phyloP scores from a whole-genome alignment of 2,797 vertebrate genomes.

The Rousettus madagascariensis region DNA sequence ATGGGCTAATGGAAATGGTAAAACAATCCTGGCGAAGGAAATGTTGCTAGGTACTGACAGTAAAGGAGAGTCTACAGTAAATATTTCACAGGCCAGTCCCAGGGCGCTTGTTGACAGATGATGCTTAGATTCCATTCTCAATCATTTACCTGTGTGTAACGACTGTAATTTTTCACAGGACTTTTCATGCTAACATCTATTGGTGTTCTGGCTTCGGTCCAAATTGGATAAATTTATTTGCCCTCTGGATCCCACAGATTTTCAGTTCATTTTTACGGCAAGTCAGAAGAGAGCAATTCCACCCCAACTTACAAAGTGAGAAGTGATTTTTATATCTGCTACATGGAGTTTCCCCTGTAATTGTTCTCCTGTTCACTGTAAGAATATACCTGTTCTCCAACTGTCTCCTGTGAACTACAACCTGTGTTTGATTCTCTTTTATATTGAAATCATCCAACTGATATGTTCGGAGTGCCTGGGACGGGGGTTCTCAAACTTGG shows the following conservation, averaged over 20 bases:
- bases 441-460: neutral
- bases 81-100: slow-evolving; percentile 26
- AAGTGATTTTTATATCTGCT: slow-evolving; percentile 13
- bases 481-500: neutral
- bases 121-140: slow-evolving; percentile 55
- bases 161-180: slow-evolving; percentile 56
- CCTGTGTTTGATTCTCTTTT: slow-evolving; percentile 23
- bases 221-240: slow-evolving; percentile 57
- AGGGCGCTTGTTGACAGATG: slow-evolving; percentile 47
- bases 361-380: neutral
- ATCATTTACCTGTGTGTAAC: slow-evolving; percentile 38
- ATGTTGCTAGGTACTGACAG: slow-evolving; percentile 52
- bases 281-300: slow-evolving; percentile 46
- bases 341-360: neutral
- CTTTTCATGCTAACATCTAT: slow-evolving; percentile 56
- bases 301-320: neutral
- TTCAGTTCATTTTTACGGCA: slow-evolving; percentile 57
- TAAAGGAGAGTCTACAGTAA: slow-evolving; percentile 40
- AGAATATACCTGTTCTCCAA: neutral
- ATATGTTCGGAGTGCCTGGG: neutral
- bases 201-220: slow-evolving; percentile 49
- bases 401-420: neutral
- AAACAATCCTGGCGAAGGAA: slow-evolving; percentile 60
- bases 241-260: slow-evolving; percentile 39
- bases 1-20: slow-evolving; percentile 52